Evolutionary conservation across 1,140 invertebrate species (phyloP).

Genomic region (Lysiphlebus fabarum): DNA sequence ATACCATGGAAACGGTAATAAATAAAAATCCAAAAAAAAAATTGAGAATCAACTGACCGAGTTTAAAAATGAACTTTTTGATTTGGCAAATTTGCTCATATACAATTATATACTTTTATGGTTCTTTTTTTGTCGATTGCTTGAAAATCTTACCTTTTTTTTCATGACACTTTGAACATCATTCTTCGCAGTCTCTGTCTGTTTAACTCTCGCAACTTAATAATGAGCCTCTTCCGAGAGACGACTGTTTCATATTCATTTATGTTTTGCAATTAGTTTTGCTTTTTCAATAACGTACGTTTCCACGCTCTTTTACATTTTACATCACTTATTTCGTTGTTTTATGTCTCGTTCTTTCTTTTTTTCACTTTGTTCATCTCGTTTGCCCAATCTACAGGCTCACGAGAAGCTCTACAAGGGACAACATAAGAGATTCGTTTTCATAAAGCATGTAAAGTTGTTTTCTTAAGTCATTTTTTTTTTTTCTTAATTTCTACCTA

Average conservation of each 20-base stretch:
- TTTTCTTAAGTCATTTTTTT: background rate
- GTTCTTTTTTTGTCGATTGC: no score
- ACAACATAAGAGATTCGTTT: slow-evolving; percentile 34
- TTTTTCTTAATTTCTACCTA: background rate
- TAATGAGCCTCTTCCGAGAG: slow-evolving; percentile 30
- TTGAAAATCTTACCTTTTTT: slow-evolving; percentile 42
- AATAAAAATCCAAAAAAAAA: no score
- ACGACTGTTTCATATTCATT: slow-evolving; percentile 28
- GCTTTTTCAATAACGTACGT: slow-evolving; percentile 16
- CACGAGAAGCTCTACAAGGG: slow-evolving; percentile 36
- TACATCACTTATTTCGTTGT: slow-evolving; percentile 31
- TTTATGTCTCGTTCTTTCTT: slow-evolving; percentile 19
- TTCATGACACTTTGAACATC: slow-evolving; percentile 43
- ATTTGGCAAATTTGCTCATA: no score
- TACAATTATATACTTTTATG: no score
- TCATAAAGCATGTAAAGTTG: slow-evolving; percentile 18
- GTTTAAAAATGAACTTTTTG: no score
- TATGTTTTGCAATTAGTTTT: slow-evolving; percentile 8
- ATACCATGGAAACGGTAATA: no score
- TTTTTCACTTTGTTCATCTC: slow-evolving; percentile 19
- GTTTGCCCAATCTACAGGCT: slow-evolving; percentile 21
- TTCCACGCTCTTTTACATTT: slow-evolving; percentile 30
- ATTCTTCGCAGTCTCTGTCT: slow-evolving; percentile 37
- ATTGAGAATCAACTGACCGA: no score
- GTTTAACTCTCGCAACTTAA: slow-evolving; percentile 28